Evolutionary conservation across 2,888 invertebrate species (phyloP).

Genomic region (Xanthia togata): DNA sequence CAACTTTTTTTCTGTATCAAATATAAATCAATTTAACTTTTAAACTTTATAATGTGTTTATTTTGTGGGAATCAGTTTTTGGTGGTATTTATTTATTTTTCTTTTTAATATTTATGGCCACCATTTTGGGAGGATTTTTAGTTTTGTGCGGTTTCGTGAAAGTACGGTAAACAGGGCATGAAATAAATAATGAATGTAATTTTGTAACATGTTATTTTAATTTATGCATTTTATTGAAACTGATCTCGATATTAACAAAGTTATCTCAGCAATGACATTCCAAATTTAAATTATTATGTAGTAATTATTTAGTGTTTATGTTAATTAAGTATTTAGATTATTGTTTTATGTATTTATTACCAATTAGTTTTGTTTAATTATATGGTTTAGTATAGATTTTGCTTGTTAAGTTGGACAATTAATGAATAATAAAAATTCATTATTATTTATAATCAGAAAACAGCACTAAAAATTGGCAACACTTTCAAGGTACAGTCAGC

Average conservation of each 20-base stretch:
- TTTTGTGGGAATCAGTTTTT: neutral
- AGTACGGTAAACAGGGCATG: slow-evolving; percentile 63
- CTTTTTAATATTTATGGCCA: neutral
- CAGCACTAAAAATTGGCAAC: neutral
- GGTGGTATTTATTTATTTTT: neutral
- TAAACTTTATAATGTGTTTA: neutral
- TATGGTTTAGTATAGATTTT: slow-evolving; percentile 24
- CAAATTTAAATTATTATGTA: slow-evolving; percentile 20
- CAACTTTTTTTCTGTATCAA: slow-evolving; percentile 16
- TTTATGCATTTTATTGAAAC: slow-evolving; percentile 30
- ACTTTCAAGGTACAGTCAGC: neutral
- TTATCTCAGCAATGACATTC: slow-evolving; percentile 49
- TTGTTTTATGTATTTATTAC: slow-evolving; percentile 7
- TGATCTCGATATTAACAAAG: slow-evolving; percentile 56
- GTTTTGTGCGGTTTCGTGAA: slow-evolving; percentile 23
- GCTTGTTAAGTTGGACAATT: neutral
- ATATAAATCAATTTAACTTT: slow-evolving; percentile 11
- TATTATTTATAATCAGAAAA: neutral
- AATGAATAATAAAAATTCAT: no score
- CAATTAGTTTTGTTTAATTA: neutral
- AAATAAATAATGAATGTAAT: slow-evolving; percentile 29
- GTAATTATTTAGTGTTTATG: neutral
- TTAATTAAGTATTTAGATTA: slow-evolving; percentile 7
- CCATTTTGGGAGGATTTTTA: slow-evolving; percentile 1
- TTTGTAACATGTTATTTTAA: slow-evolving; percentile 32